Percentiles rank a stretch among this genome's conserved stretches.
Evolutionary conservation across 1,140 invertebrate species (phyloP).

Genomic region (Hetaerina americana): DNA sequence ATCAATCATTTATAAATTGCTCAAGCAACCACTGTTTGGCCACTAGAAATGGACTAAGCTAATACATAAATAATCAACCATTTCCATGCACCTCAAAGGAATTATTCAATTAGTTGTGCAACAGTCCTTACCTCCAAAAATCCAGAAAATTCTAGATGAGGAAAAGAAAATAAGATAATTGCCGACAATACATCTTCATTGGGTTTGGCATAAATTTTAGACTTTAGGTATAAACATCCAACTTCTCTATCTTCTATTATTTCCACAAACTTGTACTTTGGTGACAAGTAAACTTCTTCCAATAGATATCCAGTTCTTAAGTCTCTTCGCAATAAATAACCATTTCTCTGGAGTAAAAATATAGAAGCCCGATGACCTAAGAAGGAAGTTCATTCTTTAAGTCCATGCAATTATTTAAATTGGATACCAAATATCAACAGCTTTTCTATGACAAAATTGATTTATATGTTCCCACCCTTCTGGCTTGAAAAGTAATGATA

Average conservation of each 20-base stretch:
- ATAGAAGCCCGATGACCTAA: neutral
- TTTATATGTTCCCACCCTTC: no score
- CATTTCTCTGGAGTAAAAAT: neutral
- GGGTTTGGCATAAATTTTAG: neutral
- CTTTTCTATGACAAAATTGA: neutral
- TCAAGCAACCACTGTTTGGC: no score
- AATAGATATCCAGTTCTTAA: neutral
- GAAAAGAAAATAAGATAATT: neutral
- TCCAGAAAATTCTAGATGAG: neutral
- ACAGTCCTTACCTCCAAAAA: neutral
- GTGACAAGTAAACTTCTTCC: neutral
- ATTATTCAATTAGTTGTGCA: no score
- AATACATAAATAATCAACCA: no score
- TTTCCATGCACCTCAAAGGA: no score
- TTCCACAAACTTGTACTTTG: neutral
- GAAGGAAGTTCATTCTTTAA: no score
- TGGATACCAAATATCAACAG: neutral
- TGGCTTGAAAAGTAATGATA: no score
- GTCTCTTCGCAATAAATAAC: neutral
- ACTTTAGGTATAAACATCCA: neutral
- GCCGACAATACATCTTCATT: neutral
- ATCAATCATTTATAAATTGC: no score
- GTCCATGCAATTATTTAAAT: neutral
- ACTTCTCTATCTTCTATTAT: neutral
- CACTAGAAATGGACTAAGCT: no score